Evolutionary conservation across 2,113 vertebrate species (phyloP), one percentile per base, ranked within the genome.

Genomic region (Paracanthobrama guichenoti): DNA sequence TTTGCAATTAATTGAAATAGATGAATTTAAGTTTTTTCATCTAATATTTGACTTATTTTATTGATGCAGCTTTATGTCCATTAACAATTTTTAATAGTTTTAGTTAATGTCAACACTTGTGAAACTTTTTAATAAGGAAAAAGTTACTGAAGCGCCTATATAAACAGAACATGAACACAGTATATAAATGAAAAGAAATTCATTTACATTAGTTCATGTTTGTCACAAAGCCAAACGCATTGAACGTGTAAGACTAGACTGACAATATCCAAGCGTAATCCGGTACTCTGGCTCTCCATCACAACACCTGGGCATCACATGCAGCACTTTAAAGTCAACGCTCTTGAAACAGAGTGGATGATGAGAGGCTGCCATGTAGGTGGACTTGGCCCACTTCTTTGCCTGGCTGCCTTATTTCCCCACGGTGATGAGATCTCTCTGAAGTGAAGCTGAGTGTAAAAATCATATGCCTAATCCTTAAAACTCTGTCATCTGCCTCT

Each of bases 401-500:
- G 26, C 57, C 82, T 16, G 55, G 60, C 50, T 64, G 53, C 26
- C 67, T 87, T 84, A 35, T 72, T 79, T 78, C 50, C n/a, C 55
- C 60, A 67, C 6, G 11, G 44, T 53, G 46, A 81, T 81, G 79
- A 8, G 60, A 81, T 81, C 79, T 60, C 57, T 87, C 66, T 83
- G 57, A 87, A 83, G 80, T 59, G 71, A 48, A 79, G 64, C 20
- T 14, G 46, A 55, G 83, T 62, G 35, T 55, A 62, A 88, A 84
- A 80, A 85, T 81, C 81, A 85, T 69, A 83, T 57, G 24, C 57
- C 48, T 83, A 78, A 89, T 62, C 62, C 85, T 79, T 42, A 69
- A 82, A 89, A 89, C n/a, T 62, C 75, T 22, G 20, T 74, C 66
- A 88, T 60, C 50, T 84, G 81, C 57, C n/a, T 82, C 20, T 91